Evolutionary conservation across 1,140 invertebrate species (phyloP), one percentile per base, ranked within the genome.

Genomic region (Geopemphigus sp.): DNA sequence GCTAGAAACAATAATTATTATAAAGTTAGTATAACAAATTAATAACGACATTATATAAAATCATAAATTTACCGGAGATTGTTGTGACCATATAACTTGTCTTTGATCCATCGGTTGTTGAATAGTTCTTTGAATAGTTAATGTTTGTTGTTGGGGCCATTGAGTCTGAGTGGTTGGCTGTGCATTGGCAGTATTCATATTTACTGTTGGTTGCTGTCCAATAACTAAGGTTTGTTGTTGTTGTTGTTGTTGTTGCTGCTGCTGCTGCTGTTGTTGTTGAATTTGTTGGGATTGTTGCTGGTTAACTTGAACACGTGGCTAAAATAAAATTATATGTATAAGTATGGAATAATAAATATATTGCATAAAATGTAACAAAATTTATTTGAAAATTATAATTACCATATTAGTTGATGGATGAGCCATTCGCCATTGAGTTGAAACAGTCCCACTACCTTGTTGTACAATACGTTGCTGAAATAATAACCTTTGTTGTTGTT

Each of bases 71-170:
- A 81, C 72, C 15, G 53, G 29, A 64, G 61, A 50, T 17, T 76
- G 70, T 19, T 81, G 72, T 22, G 70, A 54, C 53, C 80, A 76
- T 59, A 81, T 81, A 24, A 74, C 82, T 82, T 84, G 84, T 81
- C 80, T 81, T 68, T 84, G 84, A 68, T 72, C 54, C 14, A 72
- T 10, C 26, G 63, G 80, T 61, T 78, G 74, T 61, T 84, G 84
- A 80, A 84, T 81, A 64, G 84, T 84, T 47, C 57, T 29, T 81
- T 81, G 80, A 81, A 76, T 80, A 80, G 80, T 70, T 84, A 83
- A 82, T 17, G 83, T 80, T 72, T 84, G 84, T 24, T 83, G 83
- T 56, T 83, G 85, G 68, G 85, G 83, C 74, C 86, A 86, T 68
- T 85, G 84, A 53, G 83, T 82, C 61, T 84, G 84, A 45, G 83